phyloP scores from a whole-genome alignment of 2,113 vertebrate species.

The Dascyllus trimaculatus region DNA sequence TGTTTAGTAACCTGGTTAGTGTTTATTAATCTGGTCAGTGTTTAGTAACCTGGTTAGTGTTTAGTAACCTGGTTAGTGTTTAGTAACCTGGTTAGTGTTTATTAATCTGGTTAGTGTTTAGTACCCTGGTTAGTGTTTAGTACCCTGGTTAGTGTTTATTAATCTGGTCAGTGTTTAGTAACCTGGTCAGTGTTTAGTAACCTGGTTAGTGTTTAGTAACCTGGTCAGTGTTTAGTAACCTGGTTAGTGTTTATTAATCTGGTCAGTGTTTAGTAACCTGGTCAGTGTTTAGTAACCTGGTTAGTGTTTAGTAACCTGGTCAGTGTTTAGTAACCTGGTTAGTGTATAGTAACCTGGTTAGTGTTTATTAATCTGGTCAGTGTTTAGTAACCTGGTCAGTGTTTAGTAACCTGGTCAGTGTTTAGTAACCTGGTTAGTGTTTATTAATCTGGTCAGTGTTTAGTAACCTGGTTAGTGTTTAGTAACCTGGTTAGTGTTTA shows the following conservation, averaged over 20 bases:
- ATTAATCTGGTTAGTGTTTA: constrained; percentile 88
- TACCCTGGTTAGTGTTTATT: constrained; percentile 89
- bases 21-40: no score
- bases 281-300: constrained; percentile 89
- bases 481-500: no score
- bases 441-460: no score
- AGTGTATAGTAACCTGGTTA: constrained; percentile 88
- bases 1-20: constrained; percentile 91
- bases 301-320: constrained; percentile 80
- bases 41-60: constrained; percentile 90
- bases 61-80: constrained; percentile 88
- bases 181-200: constrained; percentile 88
- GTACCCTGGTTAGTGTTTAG: constrained; percentile 88
- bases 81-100: no score
- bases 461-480: constrained; percentile 88
- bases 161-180: no score
- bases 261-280: no score
- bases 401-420: constrained; percentile 88
- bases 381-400: constrained; percentile 91
- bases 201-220: constrained; percentile 88
- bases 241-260: constrained; percentile 87
- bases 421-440: constrained; percentile 88
- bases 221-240: no score
- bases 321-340: constrained; percentile 93
- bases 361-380: no score